Evolutionary conservation across 2,888 invertebrate species (phyloP).

Genomic region (Marronus borbonicus): DNA sequence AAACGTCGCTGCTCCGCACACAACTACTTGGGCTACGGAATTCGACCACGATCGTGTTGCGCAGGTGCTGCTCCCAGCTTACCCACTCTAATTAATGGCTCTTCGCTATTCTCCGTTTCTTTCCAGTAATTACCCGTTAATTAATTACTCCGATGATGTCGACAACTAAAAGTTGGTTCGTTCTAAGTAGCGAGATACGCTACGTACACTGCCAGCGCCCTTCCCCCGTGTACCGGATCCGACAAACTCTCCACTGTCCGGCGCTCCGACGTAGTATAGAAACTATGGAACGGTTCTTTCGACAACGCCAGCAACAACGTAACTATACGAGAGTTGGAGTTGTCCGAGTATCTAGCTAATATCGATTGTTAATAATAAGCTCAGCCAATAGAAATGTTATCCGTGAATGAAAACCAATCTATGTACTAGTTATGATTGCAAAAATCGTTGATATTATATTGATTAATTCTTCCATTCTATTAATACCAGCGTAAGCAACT

Average conservation of each 20-base stretch:
- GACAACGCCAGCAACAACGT: not conserved
- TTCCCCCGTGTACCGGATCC: not conserved
- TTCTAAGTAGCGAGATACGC: constrained; percentile 47
- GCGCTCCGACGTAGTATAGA: not conserved
- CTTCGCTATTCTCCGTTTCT: constrained; percentile 57
- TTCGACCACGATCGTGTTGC: constrained; percentile 55
- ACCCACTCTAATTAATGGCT: constrained; percentile 57
- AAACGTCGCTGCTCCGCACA: too few species aligned
- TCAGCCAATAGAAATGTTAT: too few species aligned
- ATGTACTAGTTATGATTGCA: too few species aligned
- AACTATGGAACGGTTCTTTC: too few species aligned
- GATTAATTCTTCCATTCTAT: too few species aligned
- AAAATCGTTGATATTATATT: too few species aligned
- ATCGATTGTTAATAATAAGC: too few species aligned
- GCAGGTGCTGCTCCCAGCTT: constrained; percentile 57
- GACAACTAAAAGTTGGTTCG: constrained; percentile 52
- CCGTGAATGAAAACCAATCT: too few species aligned
- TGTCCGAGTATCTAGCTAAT: too few species aligned
- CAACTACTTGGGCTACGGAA: constrained; percentile 43
- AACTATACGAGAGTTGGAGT: too few species aligned
- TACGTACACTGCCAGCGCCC: not conserved
- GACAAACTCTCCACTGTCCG: not conserved
- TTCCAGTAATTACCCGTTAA: constrained; percentile 61
- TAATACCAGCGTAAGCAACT: too few species aligned
- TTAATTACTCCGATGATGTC: constrained; percentile 60